Evolutionary conservation across 53 echinoderm and acorn worm genomes (phyloP), one percentile per base, ranked within the genome.

Genomic region (Antedon mediterranea): DNA sequence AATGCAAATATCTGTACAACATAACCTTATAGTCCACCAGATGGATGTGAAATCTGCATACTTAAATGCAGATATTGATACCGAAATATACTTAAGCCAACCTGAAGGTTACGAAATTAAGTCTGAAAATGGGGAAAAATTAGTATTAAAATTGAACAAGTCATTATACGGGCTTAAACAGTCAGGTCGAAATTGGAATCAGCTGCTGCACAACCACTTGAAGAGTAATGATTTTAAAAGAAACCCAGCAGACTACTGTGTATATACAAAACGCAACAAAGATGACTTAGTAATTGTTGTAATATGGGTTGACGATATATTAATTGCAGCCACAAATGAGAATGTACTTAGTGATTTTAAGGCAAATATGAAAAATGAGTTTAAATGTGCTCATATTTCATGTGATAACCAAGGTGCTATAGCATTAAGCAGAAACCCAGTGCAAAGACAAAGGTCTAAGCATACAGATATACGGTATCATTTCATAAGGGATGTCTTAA

Each of bases 151-250:
- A 78, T 33, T 82, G 29, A 86, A 77, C 26, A 86, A 86, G 32
- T 86, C 81, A 30, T 23, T 86, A 9, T 86, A 86, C 72, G 81
- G 86, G 44, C 77, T 86, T 20, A 86, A 86, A 72, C 86, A 86
- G 43, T 76, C 77, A 27, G 86, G 85, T 29, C 33, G 85, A 26
- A 81, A 74, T 27, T 81, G 85, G 81, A 85, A 81, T 33, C 43
- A 57, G 32, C 28, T 85, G 31, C 32, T 85, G 13, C 81, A 85
- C 28, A 57, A 74, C 18, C 76, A 85, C 30, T 34, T 80, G 43
- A 31, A 23, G 5, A 76, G 11, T 74, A 71, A 81, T 3, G 71
- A 80, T n/a, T 85, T 85, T 34, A 29, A 76, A 71, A 34, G 31
- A 33, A 79, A 43, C 71, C 57, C 29, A 0, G 85, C 34, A 74